These are phyloP conservation scores for Naso thynnoides DNA, from an alignment of 2,797 vertebrate species.

Conservation along the genomic window DNA sequence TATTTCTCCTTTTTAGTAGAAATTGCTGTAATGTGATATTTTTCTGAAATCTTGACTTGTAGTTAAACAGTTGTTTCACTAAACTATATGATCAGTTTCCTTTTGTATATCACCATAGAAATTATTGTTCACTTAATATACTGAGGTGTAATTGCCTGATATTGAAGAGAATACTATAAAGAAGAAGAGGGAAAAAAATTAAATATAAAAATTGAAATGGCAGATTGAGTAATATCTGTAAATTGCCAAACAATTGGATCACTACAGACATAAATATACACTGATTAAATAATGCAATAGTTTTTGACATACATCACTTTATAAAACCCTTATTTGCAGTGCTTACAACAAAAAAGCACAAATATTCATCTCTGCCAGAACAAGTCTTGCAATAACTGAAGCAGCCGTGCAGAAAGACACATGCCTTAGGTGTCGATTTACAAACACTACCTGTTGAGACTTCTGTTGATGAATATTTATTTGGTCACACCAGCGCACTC, in stretches of 20 bases:
- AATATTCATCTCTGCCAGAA: background rate
- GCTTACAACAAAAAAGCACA: slow-evolving; percentile 12
- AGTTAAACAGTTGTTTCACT: background rate
- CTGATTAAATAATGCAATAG: slow-evolving; percentile 1
- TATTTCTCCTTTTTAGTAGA: slow-evolving; percentile 4
- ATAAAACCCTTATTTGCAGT: background rate
- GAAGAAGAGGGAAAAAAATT: too few species aligned
- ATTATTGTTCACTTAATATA: too few species aligned
- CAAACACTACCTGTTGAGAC: slow-evolving; percentile 32
- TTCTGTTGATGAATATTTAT: slow-evolving; percentile 58
- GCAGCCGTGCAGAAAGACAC: slow-evolving; percentile 16
- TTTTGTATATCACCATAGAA: too few species aligned
- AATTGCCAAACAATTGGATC: slow-evolving; percentile 12
- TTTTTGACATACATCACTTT: background rate
- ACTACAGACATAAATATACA: slow-evolving; percentile 8
- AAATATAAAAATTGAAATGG: slow-evolving; percentile 10
- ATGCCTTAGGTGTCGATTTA: background rate
- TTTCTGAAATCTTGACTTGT: slow-evolving; percentile 16
- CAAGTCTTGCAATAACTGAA: background rate
- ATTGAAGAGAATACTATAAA: slow-evolving; percentile 5
- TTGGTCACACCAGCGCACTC: slow-evolving; percentile 37
- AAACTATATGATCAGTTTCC: background rate
- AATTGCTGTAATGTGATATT: background rate
- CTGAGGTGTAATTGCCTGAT: slow-evolving; percentile 27
- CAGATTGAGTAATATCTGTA: background rate